Percentiles rank a stretch among this genome's conserved stretches.
Conservation (phyloP, 1,140 invertebrate genomes). For the Drosophila nigromelanica region DNA sequence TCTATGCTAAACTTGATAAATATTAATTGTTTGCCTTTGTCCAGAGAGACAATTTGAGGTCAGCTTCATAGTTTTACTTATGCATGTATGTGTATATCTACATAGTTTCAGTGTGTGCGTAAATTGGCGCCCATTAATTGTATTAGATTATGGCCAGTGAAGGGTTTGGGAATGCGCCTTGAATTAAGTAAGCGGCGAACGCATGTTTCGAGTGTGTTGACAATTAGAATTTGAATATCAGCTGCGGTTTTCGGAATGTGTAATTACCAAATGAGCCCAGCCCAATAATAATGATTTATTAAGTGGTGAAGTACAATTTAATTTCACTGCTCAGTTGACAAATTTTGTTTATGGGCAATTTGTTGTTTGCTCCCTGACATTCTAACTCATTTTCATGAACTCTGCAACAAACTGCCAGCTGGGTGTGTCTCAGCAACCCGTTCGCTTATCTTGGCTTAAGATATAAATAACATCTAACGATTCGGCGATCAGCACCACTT, state of each 20-base stretch:
- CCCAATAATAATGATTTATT: slow-evolving; percentile 68
- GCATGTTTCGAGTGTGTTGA: slow-evolving; percentile 21
- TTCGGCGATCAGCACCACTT: slow-evolving; percentile 37
- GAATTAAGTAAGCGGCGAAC: slow-evolving; percentile 23
- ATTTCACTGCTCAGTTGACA: slow-evolving; percentile 45
- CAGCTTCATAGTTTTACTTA: slow-evolving; percentile 28
- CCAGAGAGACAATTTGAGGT: slow-evolving; percentile 67
- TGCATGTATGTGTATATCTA: neutral
- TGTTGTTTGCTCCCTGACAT: slow-evolving; percentile 60
- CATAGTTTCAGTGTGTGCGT: slow-evolving; percentile 32
- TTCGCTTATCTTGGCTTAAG: slow-evolving; percentile 19
- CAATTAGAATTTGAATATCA: slow-evolving; percentile 52
- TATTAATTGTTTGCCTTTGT: slow-evolving; percentile 66
- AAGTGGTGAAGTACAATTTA: slow-evolving; percentile 32
- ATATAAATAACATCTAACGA: slow-evolving; percentile 33
- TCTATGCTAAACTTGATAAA: slow-evolving; percentile 59
- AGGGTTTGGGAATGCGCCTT: slow-evolving; percentile 7
- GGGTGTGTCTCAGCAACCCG: slow-evolving; percentile 22
- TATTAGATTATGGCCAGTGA: slow-evolving; percentile 50
- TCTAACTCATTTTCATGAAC: slow-evolving; percentile 38
- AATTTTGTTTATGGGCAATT: slow-evolving; percentile 65
- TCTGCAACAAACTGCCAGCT: slow-evolving; percentile 7
- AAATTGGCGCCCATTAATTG: slow-evolving; percentile 61
- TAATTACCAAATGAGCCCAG: slow-evolving; percentile 55
- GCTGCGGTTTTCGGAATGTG: slow-evolving; percentile 35